A percentile compares a stretch with the other conserved stretches of the same genome.
Conservation (phyloP, 2,797 vertebrate species). For the Periophthalmus magnuspinnatus region DNA sequence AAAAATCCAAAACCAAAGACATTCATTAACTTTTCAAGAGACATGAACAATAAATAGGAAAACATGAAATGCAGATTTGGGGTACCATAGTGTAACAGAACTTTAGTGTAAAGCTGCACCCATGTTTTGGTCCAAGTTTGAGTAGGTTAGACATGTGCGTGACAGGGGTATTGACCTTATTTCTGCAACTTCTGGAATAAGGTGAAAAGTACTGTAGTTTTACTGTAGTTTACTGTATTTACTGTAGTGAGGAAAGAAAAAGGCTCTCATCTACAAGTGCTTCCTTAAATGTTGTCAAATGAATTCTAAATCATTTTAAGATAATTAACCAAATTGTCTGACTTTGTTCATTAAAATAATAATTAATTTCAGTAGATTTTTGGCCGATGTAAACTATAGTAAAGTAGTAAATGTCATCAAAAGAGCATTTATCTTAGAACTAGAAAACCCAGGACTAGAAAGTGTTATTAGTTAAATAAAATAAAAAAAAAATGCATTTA, state of each 20-base stretch:
- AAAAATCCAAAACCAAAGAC: conserved; percentile 24
- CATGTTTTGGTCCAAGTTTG: not conserved
- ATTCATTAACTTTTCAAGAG: conserved; percentile 44
- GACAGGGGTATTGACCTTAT: not conserved
- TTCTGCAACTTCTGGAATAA: too few relatives aligned
- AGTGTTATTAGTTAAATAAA: not conserved
- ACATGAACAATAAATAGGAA: conserved; percentile 46
- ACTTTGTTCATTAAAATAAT: not conserved
- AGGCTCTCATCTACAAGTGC: not conserved
- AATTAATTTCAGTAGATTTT: not conserved
- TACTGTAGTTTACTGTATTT: too few relatives aligned
- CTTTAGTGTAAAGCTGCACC: conserved; percentile 14
- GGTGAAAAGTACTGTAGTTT: too few relatives aligned
- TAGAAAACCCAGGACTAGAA: not conserved
- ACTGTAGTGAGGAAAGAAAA: not conserved
- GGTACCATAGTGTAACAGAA: conserved; percentile 25
- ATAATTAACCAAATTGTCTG: not conserved
- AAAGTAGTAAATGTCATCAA: not conserved
- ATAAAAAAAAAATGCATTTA: not conserved
- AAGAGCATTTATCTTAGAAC: not conserved
- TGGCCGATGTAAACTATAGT: not conserved
- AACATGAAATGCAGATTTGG: conserved; percentile 27
- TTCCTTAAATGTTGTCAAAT: not conserved
- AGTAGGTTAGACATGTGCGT: conserved; percentile 12
- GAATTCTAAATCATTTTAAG: not conserved